phyloP scores from a whole-genome alignment of 2,113 vertebrate species.

The Bucco capensis region DNA sequence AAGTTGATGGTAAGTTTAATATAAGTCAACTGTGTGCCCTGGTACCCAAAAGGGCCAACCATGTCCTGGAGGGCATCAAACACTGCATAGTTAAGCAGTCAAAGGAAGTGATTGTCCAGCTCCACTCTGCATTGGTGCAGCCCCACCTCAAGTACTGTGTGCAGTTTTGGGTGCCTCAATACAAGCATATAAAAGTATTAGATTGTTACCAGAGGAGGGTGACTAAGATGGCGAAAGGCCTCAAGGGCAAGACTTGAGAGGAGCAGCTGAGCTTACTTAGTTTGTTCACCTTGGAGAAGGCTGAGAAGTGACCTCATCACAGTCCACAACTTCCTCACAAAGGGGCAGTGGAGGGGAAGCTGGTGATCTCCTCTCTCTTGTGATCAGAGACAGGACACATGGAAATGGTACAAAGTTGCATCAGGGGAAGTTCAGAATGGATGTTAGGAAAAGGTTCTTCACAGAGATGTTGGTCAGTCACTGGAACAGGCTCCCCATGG shows the following conservation, averaged over 20 bases:
- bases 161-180: not conserved
- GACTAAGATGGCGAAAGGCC: not conserved
- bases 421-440: not conserved
- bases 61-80: not conserved
- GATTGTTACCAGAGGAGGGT: not conserved
- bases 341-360: not conserved
- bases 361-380: not conserved
- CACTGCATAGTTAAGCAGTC: accelerated
- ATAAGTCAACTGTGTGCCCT: not conserved
- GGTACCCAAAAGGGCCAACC: not conserved
- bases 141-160: not conserved
- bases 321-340: not conserved
- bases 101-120: not conserved
- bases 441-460: not conserved
- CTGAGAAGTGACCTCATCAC: not conserved
- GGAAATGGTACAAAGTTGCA: not conserved
- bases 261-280: not conserved
- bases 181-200: not conserved
- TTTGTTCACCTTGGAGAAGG: not conserved
- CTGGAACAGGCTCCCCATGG: not conserved
- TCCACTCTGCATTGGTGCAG: not conserved
- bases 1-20: not conserved
- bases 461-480: accelerated
- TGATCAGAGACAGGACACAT: not conserved
- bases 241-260: not conserved